Evolutionary conservation across 2,888 invertebrate species (phyloP).

Genomic region (Leptinotarsa peninsularis): DNA sequence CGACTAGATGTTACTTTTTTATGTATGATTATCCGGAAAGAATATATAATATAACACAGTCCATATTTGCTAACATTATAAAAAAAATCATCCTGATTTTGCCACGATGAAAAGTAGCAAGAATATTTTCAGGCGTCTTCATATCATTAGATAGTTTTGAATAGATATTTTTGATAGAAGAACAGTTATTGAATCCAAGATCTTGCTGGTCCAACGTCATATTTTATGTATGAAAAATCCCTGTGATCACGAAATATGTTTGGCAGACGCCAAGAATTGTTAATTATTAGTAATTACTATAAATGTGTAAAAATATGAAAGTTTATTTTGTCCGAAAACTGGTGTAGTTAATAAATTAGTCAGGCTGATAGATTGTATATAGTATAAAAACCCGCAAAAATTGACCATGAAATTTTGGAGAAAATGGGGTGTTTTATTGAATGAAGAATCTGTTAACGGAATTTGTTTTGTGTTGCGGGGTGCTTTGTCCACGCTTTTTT

Average conservation of each 20-base stretch:
- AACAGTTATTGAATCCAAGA: neutral
- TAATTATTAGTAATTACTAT: slow-evolving; percentile 49
- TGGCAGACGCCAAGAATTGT: slow-evolving; percentile 51
- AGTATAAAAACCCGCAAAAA: neutral
- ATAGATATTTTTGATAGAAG: slow-evolving; percentile 17
- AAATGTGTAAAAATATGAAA: slow-evolving; percentile 44
- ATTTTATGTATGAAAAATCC: slow-evolving; percentile 55
- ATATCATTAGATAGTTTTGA: neutral
- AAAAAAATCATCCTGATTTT: too few relatives aligned
- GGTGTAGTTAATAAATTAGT: slow-evolving; percentile 45
- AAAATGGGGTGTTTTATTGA: too few relatives aligned
- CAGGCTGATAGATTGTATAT: slow-evolving; percentile 43
- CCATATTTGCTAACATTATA: too few relatives aligned
- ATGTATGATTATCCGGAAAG: too few relatives aligned
- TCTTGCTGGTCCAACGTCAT: slow-evolving; percentile 21
- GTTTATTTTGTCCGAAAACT: slow-evolving; percentile 45
- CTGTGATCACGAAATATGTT: slow-evolving; percentile 62
- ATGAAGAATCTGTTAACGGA: too few relatives aligned
- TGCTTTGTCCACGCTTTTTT: too few relatives aligned
- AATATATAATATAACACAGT: too few relatives aligned
- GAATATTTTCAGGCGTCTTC: neutral
- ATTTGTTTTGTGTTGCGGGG: too few relatives aligned
- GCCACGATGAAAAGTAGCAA: neutral
- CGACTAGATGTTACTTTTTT: too few relatives aligned
- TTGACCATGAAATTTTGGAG: too few relatives aligned